Conservation (phyloP, 2,888 invertebrate genomes). For the Hofmannophila pseudospretella region DNA sequence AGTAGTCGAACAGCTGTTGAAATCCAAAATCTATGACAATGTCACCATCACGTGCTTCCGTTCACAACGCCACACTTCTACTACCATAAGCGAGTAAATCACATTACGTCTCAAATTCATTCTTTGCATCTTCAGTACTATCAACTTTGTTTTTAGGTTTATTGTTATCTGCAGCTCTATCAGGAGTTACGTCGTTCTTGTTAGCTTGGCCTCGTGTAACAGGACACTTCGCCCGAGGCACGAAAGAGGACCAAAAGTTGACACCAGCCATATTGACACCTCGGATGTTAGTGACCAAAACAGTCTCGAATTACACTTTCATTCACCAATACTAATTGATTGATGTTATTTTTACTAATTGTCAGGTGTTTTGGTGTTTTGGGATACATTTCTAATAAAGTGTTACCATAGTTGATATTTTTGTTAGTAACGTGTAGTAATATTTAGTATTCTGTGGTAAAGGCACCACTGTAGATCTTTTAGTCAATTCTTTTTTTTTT, state of each 20-base stretch:
- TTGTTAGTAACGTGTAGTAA: no score
- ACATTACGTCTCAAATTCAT: conserved; percentile 3
- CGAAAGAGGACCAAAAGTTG: conserved; percentile 19
- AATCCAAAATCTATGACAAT: conserved; percentile 20
- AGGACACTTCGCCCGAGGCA: conserved; percentile 18
- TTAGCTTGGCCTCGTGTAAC: conserved; percentile 13
- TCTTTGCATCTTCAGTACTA: conserved; percentile 8
- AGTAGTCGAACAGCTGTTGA: conserved; percentile 18
- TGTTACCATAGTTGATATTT: no score
- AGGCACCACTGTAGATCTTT: no score
- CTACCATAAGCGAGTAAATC: conserved; percentile 4
- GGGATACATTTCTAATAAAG: no score
- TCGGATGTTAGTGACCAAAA: conserved; percentile 21
- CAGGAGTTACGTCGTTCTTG: conserved; percentile 9
- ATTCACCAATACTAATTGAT: conserved; percentile 29
- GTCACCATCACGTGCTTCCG: conserved; percentile 22
- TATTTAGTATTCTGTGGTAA: no score
- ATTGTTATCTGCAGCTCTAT: conserved; percentile 6
- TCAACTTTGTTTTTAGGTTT: conserved; percentile 3
- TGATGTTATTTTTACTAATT: neutral
- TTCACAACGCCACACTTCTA: conserved; percentile 15
- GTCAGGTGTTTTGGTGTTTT: neutral
- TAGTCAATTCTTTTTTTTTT: no score
- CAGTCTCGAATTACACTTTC: conserved; percentile 25
- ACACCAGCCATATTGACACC: conserved; percentile 18